These are phyloP conservation scores for Drosophila incognita DNA, from an alignment of 2,888 invertebrate species.

Conservation along the genomic window DNA sequence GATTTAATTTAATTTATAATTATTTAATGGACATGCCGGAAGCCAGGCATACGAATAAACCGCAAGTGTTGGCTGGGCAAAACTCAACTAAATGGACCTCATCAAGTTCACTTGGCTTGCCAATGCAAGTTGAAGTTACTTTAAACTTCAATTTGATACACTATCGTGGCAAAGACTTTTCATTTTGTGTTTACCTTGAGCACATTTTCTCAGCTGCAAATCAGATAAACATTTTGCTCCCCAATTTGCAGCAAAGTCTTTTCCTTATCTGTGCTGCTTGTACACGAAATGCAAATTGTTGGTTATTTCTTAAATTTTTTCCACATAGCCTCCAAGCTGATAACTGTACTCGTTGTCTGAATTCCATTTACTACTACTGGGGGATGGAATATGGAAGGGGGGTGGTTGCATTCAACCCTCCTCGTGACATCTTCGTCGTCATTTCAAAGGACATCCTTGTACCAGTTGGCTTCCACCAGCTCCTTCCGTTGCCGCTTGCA, in stretches of 20 bases:
- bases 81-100: neutral
- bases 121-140: neutral
- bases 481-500: conserved; percentile 48
- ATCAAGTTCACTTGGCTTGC: neutral
- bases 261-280: conserved; percentile 5
- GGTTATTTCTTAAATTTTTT: conserved; percentile 17
- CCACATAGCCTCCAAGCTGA: conserved; percentile 1
- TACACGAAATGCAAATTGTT: conserved; percentile 23
- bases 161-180: neutral
- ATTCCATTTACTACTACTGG: conserved; percentile 28
- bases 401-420: neutral
- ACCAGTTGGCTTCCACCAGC: conserved; percentile 24
- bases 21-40: conserved; percentile 40
- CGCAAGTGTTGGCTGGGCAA: conserved; percentile 18
- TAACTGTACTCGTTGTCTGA: conserved; percentile 18
- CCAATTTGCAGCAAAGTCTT: neutral
- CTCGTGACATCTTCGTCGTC: conserved; percentile 32
- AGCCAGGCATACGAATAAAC: conserved; percentile 8
- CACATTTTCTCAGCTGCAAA: conserved; percentile 5
- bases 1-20: conserved; percentile 48
- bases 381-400: no score
- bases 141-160: conserved; percentile 1
- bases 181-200: conserved; percentile 2
- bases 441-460: conserved; percentile 28
- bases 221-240: conserved; percentile 1